Base-by-base conservation (phyloP, 2,888 invertebrate genomes). In the Fabriciana adippe region DNA sequence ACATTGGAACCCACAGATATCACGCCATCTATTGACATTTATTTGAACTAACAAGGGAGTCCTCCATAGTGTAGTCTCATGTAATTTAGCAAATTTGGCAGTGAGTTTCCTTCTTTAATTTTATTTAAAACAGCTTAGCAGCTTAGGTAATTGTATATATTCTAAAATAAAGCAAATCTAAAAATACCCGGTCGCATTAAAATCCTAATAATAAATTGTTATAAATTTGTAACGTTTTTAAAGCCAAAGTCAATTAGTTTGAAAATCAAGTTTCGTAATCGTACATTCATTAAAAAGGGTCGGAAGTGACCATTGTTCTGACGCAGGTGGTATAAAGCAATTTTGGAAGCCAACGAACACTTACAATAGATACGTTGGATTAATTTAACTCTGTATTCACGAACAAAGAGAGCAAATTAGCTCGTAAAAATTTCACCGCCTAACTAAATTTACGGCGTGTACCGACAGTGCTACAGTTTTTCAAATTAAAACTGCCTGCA, bases 401-500 rank as follows among this genome's bases (percentile, higher is more conserved):
- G 26, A 61, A 64, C 56, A 66, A 66, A 66, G 65, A 57, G 35
- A 11, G 48, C 55, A 55, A 72, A 72, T 72, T 63, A 70, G 64
- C 68, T 56, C 55, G 64, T 64, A 64, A 69, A 72, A 69, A 68
- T 68, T 72, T 69, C 56, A 47, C 60, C 61, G 53, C 13, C 65
- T 59, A 57, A 68, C 66, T 53, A 54, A 70, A 65, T 69, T 67
- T 64, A 65, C 62, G 21, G 16, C 60, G 50, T 55, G 67, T 70
- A 60, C 69, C 18, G 61, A 51, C 51, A 51, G 18, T 35, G 35
- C 71, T 60, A 64, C 57, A 71, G 61, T 70, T 74, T 76, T 77
- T 76, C 73, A 75, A 78, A 83, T 83, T 81, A 83, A 81, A 81
- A 80, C 74, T 73, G 76, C 71, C 80, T 76, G 73, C 77, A 76